Percentiles rank a stretch among this genome's conserved stretches.
Evolutionary conservation across 2,888 invertebrate genomes (phyloP).

Genomic region (Fabriciana adippe): DNA sequence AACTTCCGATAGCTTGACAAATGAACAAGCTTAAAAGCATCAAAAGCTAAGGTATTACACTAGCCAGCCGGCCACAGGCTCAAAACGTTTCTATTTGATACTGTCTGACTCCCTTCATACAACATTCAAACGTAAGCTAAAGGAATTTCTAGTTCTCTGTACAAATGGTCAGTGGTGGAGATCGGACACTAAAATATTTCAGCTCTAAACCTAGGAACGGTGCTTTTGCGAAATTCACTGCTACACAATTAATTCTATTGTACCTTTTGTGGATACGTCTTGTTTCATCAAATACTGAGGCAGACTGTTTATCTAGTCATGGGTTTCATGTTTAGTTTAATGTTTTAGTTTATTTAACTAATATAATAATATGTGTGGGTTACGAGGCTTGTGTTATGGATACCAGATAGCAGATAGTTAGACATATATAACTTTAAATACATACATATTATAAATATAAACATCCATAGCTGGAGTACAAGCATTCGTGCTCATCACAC

Average conservation of each 20-base stretch:
- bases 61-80: too few relatives aligned
- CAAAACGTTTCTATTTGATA: not conserved
- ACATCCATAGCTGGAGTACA: too few relatives aligned
- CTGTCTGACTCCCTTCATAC: constrained; percentile 9
- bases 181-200: constrained; percentile 40
- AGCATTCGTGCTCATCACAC: too few relatives aligned
- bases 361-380: not conserved
- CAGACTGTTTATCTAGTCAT: too few relatives aligned
- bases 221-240: constrained; percentile 35
- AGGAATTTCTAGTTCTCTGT: constrained; percentile 32
- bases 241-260: constrained; percentile 37
- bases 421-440: too few relatives aligned
- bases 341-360: not conserved
- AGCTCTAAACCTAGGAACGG: constrained; percentile 23
- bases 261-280: constrained; percentile 29
- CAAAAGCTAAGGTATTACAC: too few relatives aligned
- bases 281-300: not conserved
- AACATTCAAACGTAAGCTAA: constrained; percentile 25
- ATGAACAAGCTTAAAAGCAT: too few relatives aligned
- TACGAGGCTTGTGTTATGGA: too few relatives aligned
- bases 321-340: not conserved
- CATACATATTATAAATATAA: too few relatives aligned
- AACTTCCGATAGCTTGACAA: too few relatives aligned
- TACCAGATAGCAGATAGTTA: too few relatives aligned
- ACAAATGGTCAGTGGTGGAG: constrained; percentile 38